These are phyloP conservation scores for Brachynemurus nebulosus DNA, from an alignment of 2,888 invertebrate species.

Conservation along the genomic window DNA sequence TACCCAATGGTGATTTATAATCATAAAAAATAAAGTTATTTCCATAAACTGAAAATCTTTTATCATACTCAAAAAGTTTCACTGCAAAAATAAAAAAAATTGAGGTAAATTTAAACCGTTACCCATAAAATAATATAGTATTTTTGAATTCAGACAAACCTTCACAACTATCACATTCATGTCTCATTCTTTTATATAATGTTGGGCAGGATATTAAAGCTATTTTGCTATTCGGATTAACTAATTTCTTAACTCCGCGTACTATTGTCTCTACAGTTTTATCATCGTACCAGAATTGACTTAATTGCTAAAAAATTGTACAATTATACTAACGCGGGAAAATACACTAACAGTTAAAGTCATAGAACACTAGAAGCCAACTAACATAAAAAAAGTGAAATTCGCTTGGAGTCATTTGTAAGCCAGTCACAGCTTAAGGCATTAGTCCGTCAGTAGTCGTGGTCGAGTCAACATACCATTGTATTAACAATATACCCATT, in stretches of 20 bases:
- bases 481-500: too few species aligned
- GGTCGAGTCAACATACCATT: too few species aligned
- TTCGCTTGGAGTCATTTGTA: too few species aligned
- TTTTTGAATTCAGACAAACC: conserved; percentile 27
- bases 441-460: too few species aligned
- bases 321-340: conserved; percentile 4
- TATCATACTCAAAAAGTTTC: conserved; percentile 70
- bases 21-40: conserved; percentile 76
- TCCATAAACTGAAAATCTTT: conserved; percentile 64
- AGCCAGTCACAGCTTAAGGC: too few species aligned
- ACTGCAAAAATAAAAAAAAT: conserved; percentile 37
- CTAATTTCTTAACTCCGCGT: conserved; percentile 43
- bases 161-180: conserved; percentile 33
- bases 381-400: too few species aligned
- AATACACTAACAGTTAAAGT: neutral
- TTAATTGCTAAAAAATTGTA: conserved; percentile 73
- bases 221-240: conserved; percentile 44
- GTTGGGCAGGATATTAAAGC: conserved; percentile 85
- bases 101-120: conserved; percentile 17
- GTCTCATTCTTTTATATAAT: conserved; percentile 53
- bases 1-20: conserved; percentile 61
- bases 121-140: conserved; percentile 13
- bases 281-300: conserved; percentile 95
- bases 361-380: too few species aligned
- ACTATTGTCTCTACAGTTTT: conserved; percentile 60